Evolutionary conservation across 2,888 invertebrate species (phyloP).

Genomic region (Aphidius colemani): DNA sequence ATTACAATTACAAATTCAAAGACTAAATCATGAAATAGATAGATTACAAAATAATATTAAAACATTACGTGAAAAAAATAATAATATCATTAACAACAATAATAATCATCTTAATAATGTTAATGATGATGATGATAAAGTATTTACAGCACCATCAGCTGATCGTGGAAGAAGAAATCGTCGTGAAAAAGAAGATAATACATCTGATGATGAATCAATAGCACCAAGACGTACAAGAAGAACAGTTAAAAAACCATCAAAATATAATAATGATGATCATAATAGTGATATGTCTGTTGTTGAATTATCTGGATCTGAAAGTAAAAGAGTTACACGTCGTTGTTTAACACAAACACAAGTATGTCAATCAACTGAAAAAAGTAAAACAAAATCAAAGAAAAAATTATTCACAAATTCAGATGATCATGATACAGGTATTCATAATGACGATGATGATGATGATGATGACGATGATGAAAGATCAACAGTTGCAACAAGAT

Average conservation of each 20-base stretch:
- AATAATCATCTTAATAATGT: no score
- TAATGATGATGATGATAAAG: slow-evolving; percentile 35
- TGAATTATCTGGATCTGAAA: slow-evolving; percentile 48
- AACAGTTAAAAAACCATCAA: slow-evolving; percentile 23
- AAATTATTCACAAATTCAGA: slow-evolving; percentile 8
- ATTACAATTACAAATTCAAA: slow-evolving; percentile 44
- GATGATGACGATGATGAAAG: no score
- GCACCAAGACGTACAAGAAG: slow-evolving; percentile 28
- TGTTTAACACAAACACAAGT: slow-evolving; percentile 28
- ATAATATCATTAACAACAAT: no score
- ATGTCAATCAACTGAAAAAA: slow-evolving; percentile 32
- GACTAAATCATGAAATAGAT: slow-evolving; percentile 41
- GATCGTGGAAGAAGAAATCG: slow-evolving; percentile 7
- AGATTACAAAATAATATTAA: slow-evolving; percentile 41
- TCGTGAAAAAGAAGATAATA: slow-evolving; percentile 31
- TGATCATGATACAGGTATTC: not conserved
- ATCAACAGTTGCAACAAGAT: no score
- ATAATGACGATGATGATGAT: not conserved
- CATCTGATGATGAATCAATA: slow-evolving; percentile 39
- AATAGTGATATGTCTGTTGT: slow-evolving; percentile 37
- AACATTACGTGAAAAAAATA: slow-evolving; percentile 23
- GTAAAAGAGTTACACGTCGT: slow-evolving; percentile 41
- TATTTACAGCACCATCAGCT: slow-evolving; percentile 28
- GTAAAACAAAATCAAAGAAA: slow-evolving; percentile 39
- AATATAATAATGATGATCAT: slow-evolving; percentile 4